Evolutionary conservation across 1,140 invertebrate species (phyloP), one percentile per base, ranked within the genome.

Genomic region (Patella vulgata): DNA sequence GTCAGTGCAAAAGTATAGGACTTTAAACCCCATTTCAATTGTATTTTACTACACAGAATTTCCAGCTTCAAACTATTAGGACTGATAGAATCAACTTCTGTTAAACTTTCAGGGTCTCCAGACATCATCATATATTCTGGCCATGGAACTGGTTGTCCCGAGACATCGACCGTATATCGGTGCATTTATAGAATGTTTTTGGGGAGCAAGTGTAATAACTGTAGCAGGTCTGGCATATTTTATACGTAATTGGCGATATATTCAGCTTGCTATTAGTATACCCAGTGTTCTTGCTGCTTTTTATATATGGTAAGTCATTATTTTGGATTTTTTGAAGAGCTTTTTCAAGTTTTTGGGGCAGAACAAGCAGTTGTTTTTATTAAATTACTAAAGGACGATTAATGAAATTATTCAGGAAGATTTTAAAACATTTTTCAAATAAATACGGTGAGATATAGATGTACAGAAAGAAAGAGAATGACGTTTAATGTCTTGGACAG

Each of bases 101-200:
- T n/a, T n/a, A n/a, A n/a, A n/a, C n/a, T 52, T 59, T 6, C 48
- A 80, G 78, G 78, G 78, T 46, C 61, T 80, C 28, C 78, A 80
- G 47, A 78, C 71, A 1, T 71, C 73, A 4, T 70, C 66, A 14
- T 79, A 78, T 57, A 73, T 77, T 12, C 40, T 80, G 40, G 69
- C 69, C 8, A 77, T 77, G 80, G 85, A 86, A 59, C 53, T 86
- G 14, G 84, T 85, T 53, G 70, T 81, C 5, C 78, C 85, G 1
- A 63, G 73, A 23, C 73, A 85, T 53, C 69, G 86, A 25, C 82
- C 84, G 42, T 73, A 82, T 39, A 85, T 83, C 19, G 84, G 84
- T 1, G 77, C 79, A 3, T 66, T 86, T 31, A 69, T 84, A 17
- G 86, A 85, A 51, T 70, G 79, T 25, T 84, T 84, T 66, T 86